A percentile compares a stretch with the other conserved stretches of the same genome.
phyloP scores from a whole-genome alignment of 2,888 invertebrate species.

The Plagodis pulveraria region DNA sequence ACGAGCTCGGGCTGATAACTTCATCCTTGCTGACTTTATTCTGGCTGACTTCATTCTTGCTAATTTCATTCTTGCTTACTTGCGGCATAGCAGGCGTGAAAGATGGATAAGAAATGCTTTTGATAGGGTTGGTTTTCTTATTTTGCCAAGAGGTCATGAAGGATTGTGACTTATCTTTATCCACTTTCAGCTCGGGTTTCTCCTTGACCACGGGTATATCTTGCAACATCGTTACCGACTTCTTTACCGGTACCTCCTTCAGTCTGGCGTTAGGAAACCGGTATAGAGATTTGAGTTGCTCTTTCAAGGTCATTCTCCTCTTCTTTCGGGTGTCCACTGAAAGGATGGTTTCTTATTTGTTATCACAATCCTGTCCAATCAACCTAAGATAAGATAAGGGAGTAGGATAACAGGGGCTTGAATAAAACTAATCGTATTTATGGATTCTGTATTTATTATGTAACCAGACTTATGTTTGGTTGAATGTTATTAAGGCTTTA shows the following conservation, averaged over 20 bases:
- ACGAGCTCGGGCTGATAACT: conserved; percentile 26
- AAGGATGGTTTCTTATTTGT: conserved; percentile 62
- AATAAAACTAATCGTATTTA: not conserved
- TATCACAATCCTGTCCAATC: conserved; percentile 46
- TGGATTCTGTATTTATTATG: not conserved
- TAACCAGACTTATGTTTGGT: not conserved
- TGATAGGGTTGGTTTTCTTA: conserved; percentile 9
- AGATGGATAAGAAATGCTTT: conserved; percentile 52
- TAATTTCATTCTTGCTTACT: conserved; percentile 8
- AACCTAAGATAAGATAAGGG: conserved; percentile 1
- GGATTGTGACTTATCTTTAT: conserved; percentile 28
- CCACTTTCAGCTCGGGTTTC: conserved; percentile 20
- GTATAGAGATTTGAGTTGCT: conserved; percentile 43
- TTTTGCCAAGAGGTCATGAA: conserved; percentile 19
- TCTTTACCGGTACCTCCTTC: conserved; percentile 32
- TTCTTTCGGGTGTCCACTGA: conserved; percentile 60
- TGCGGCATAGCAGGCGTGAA: conserved; percentile 22
- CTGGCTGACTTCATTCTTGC: conserved; percentile 3
- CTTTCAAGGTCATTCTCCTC: conserved; percentile 46
- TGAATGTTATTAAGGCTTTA: not conserved
- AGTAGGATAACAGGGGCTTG: not conserved
- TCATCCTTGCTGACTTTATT: conserved; percentile 38
- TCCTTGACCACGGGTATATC: conserved; percentile 20
- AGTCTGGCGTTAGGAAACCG: conserved; percentile 41
- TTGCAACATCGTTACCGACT: not conserved